phyloP scores from a whole-genome alignment of 1,140 invertebrate species.

The Macrosteles quadrilineatus region DNA sequence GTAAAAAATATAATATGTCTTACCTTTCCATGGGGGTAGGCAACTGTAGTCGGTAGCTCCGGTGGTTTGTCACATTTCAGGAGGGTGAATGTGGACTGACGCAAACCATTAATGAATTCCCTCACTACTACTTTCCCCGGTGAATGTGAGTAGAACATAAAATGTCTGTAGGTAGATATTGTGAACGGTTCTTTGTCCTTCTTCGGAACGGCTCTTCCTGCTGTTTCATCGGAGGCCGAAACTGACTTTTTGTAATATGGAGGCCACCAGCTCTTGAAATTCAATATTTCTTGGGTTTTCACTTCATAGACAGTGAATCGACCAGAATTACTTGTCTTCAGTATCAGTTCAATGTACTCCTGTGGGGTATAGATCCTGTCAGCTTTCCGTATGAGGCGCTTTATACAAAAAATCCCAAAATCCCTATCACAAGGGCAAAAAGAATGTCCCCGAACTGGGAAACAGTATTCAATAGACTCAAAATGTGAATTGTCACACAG shows the following conservation, averaged over 20 bases:
- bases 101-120: conserved; percentile 16
- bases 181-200: conserved; percentile 2
- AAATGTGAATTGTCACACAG: conserved; percentile 27
- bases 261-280: conserved; percentile 10
- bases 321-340: conserved; percentile 8
- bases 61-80: neutral
- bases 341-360: conserved; percentile 9
- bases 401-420: conserved; percentile 8
- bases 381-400: neutral
- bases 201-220: neutral
- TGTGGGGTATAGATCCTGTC: conserved; percentile 23
- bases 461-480: conserved; percentile 29
- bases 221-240: conserved; percentile 11
- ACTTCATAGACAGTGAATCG: conserved; percentile 3
- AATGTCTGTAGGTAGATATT: conserved; percentile 2
- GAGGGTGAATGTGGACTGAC: neutral
- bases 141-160: neutral
- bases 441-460: conserved; percentile 28
- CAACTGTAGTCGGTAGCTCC: neutral
- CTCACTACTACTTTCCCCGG: neutral
- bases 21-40: neutral
- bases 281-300: neutral
- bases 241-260: neutral
- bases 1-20: neutral
- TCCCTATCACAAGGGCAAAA: conserved; percentile 26